Evolutionary conservation across 1,140 invertebrate species (phyloP), one percentile per base, ranked within the genome.

Genomic region (Holotrichia oblita): DNA sequence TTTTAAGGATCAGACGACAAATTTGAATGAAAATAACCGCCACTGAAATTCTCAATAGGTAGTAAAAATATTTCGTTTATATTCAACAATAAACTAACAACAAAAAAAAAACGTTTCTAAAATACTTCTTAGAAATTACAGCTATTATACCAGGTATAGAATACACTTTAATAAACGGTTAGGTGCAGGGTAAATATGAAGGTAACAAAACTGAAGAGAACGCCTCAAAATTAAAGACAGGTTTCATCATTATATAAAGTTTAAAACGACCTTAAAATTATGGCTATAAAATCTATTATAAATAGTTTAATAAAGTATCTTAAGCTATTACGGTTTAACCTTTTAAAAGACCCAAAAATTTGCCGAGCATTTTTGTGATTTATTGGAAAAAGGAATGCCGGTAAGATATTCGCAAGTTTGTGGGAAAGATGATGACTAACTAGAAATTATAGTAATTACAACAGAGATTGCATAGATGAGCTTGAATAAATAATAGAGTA

Each of bases 231-330:
- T 2, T 55, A 55, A 55, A 55, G 14, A 17, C 17, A 55, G 48
- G 48, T 55, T 55, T 55, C 48, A 34, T 3, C 48, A 3, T 55
- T n/a, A n/a, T 34, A 14, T 3, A 55, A n/a, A 10, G 48, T n/a
- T 55, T 55, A 55, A 17, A 17, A 17, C 48, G 17, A 17, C 12
- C 17, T 6, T 55, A 14, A 7, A n/a, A 55, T 55, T 55, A 55
- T 55, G 48, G 48, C 17, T 55, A 55, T 55, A 20, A 55, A 55
- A 55, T 55, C 48, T 55, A 55, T 55, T 55, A 55, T 55, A 55
- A 55, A 55, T 55, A 55, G 14, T 55, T 17, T 55, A 55, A 17
- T 6, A 55, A 7, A 14, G 48, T 17, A 55, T 17, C 48, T n/a
- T 17, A 2, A 14, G 48, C 48, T n/a, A 55, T 55, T 55, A 55